These are phyloP conservation scores for Pheosia tremula DNA, from an alignment of 2,888 invertebrate genomes.

Conservation along the genomic window DNA sequence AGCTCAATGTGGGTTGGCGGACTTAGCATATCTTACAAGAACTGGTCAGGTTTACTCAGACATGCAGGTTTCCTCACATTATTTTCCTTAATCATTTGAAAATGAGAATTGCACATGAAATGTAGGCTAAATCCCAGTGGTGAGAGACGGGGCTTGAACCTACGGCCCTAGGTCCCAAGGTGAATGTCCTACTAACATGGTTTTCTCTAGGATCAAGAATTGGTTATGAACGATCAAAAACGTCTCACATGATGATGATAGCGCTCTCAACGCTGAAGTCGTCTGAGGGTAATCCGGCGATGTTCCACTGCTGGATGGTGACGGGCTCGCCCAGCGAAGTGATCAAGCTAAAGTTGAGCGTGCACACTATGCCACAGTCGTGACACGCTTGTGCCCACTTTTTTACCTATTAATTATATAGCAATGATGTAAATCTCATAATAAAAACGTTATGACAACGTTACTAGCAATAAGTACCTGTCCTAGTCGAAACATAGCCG, in stretches of 20 bases:
- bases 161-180: too few species aligned
- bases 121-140: too few species aligned
- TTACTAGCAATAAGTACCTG: slow-evolving; percentile 54
- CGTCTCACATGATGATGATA: slow-evolving; percentile 92
- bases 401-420: slow-evolving; percentile 80
- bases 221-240: too few species aligned
- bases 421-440: not conserved
- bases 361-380: slow-evolving; percentile 90
- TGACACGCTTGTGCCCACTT: slow-evolving; percentile 90
- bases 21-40: too few species aligned
- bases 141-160: too few species aligned
- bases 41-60: too few species aligned
- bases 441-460: not conserved
- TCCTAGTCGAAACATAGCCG: slow-evolving; percentile 87
- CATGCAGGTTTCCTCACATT: too few species aligned
- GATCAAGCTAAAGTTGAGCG: slow-evolving; percentile 90
- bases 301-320: slow-evolving; percentile 96
- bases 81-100: too few species aligned
- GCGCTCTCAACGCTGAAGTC: slow-evolving; percentile 96
- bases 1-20: too few species aligned
- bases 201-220: too few species aligned
- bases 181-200: too few species aligned
- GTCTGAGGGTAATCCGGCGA: slow-evolving; percentile 94
- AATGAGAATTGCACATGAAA: too few species aligned
- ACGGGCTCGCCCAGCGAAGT: slow-evolving; percentile 94